Percentiles rank a stretch among this genome's conserved stretches.
phyloP scores from a whole-genome alignment of 2,888 invertebrate species.

The Eudasyphora cyanicolor region DNA sequence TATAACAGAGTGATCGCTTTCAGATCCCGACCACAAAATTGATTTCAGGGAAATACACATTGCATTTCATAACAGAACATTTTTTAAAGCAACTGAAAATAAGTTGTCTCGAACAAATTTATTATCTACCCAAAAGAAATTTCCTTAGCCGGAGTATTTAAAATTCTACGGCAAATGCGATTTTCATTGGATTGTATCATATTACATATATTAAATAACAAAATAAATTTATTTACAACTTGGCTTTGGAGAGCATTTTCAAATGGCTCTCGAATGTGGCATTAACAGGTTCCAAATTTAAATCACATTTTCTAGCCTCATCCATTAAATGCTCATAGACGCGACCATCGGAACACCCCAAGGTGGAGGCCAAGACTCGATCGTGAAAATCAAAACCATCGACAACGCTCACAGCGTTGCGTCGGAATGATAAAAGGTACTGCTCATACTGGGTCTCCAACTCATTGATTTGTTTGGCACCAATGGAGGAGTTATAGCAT shows the following conservation, averaged over 20 bases:
- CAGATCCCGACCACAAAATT: no score
- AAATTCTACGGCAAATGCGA: no score
- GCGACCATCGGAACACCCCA: constrained; percentile 91
- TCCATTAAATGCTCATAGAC: constrained; percentile 90
- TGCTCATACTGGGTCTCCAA: constrained; percentile 87
- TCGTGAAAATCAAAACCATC: constrained; percentile 95
- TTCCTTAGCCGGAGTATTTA: no score
- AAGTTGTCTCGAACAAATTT: no score
- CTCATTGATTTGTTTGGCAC: constrained; percentile 71
- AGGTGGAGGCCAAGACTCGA: constrained; percentile 87
- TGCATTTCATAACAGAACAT: no score
- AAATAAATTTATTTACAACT: constrained; percentile 72
- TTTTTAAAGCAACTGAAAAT: no score
- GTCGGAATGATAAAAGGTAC: constrained; percentile 86
- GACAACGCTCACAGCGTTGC: constrained; percentile 94
- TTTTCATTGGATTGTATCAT: no score
- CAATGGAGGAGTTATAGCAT: constrained; percentile 68
- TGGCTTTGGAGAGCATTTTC: constrained; percentile 84
- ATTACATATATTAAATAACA: no score
- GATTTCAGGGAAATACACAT: no score
- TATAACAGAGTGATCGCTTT: no score
- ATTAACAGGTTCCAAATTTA: constrained; percentile 90
- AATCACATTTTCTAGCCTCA: constrained; percentile 89
- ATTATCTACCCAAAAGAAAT: no score
- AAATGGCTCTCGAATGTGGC: constrained; percentile 82